Conservation (phyloP, 2,797 vertebrate genomes). For the Clarias laeviceps region DNA sequence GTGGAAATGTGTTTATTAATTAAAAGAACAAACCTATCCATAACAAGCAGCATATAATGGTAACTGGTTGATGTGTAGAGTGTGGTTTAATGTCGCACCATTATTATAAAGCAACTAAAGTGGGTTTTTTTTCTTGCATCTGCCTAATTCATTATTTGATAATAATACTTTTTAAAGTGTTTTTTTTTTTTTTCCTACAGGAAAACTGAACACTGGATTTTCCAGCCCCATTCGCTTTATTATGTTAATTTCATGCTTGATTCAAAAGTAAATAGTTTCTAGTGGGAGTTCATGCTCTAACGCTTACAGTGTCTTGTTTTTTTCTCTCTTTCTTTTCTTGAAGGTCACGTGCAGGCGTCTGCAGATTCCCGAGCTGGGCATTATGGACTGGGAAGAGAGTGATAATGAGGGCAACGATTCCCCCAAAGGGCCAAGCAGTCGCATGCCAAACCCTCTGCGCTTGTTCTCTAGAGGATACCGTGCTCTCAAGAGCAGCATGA, state of each 20-base stretch:
- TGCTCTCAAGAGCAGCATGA: constrained; percentile 80
- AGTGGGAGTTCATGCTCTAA: constrained; percentile 39
- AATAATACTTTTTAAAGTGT: not conserved
- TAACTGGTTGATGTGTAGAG: no score
- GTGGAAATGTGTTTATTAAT: not conserved
- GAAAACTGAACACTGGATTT: constrained; percentile 2
- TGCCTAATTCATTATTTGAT: not conserved
- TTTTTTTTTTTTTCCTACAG: not conserved
- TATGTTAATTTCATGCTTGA: constrained; percentile 14
- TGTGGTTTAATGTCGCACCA: not conserved
- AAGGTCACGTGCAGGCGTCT: constrained; percentile 86
- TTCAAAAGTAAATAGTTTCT: constrained; percentile 48
- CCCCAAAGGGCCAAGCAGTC: constrained; percentile 82
- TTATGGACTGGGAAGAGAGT: constrained; percentile 87
- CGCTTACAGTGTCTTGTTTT: constrained; percentile 6
- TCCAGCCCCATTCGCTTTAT: not conserved
- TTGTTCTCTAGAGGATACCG: constrained; percentile 90
- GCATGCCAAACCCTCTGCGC: constrained; percentile 88
- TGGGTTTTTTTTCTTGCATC: not conserved
- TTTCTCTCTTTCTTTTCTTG: constrained; percentile 58
- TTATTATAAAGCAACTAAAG: not conserved
- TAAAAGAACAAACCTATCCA: not conserved
- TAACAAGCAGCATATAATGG: not conserved
- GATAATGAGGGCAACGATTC: constrained; percentile 81
- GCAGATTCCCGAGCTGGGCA: constrained; percentile 75